phyloP scores from a whole-genome alignment of 1,140 invertebrate genomes.

The Euwallacea fornicatus region DNA sequence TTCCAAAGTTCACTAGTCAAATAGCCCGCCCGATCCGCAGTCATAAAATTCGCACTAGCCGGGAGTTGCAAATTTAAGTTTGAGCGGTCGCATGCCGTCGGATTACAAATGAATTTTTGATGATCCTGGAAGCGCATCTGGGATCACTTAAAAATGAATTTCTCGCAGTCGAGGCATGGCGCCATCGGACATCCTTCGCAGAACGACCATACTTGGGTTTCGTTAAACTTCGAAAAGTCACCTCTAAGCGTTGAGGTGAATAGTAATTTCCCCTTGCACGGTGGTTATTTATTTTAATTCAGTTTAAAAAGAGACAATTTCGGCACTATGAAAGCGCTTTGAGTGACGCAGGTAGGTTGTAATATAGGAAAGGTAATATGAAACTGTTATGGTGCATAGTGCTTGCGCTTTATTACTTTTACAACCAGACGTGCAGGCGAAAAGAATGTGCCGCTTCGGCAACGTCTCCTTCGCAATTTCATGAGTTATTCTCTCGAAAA shows the following conservation, averaged over 20 bases:
- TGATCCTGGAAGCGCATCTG: constrained; percentile 14
- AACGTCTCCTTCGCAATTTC: not conserved
- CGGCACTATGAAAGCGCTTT: no score
- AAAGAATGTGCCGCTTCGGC: no score
- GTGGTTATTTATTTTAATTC: no score
- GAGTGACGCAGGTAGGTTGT: no score
- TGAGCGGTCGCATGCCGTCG: constrained; percentile 12
- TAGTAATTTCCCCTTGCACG: no score
- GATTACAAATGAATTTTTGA: constrained; percentile 21
- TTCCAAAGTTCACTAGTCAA: not conserved
- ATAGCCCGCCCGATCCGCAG: not conserved
- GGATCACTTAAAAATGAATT: constrained; percentile 16
- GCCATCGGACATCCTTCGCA: not conserved
- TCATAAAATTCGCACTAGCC: constrained; percentile 22
- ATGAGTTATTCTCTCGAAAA: not conserved
- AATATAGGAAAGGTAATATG: no score
- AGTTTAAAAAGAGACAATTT: no score
- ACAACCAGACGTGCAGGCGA: no score
- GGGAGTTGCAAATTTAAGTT: constrained; percentile 23
- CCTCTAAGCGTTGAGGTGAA: no score
- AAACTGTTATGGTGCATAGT: no score
- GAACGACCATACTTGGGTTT: not conserved
- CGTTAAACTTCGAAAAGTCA: no score
- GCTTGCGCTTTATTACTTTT: no score
- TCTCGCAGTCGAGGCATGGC: constrained; percentile 3